Evolutionary conservation across 2,797 vertebrate genomes (phyloP).

Genomic region (Gymnocypris eckloni): DNA sequence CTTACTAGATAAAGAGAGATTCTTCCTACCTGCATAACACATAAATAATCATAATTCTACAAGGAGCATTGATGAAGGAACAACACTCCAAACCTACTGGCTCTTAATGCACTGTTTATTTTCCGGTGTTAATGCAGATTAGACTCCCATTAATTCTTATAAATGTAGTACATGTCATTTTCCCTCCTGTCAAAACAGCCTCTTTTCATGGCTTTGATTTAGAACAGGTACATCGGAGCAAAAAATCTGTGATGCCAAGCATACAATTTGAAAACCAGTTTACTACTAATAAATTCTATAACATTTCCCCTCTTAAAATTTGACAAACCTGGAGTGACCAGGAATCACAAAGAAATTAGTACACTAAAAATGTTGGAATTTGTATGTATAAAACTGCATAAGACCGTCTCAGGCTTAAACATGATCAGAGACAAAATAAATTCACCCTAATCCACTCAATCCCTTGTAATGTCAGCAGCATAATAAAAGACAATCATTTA

Average conservation of each 20-base stretch:
- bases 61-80: background rate
- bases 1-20: constrained; percentile 1
- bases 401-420: background rate
- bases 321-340: background rate
- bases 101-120: too few species aligned
- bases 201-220: background rate
- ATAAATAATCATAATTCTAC: background rate
- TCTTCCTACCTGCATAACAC: background rate
- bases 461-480: background rate
- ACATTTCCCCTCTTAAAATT: background rate
- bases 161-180: background rate
- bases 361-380: background rate
- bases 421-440: background rate
- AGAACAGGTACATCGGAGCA: too few species aligned
- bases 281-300: background rate
- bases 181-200: background rate
- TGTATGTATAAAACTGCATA: background rate
- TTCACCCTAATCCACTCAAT: background rate
- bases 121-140: background rate
- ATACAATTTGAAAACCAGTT: background rate
- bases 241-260: background rate
- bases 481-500: background rate
- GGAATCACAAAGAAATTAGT: background rate
- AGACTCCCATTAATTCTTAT: background rate
- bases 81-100: background rate